A percentile compares a stretch with the other conserved stretches of the same genome.
These are phyloP conservation scores for Scelioninae gen. 1 DNA, from an alignment of 2,888 invertebrate genomes.

Conservation along the genomic window DNA sequence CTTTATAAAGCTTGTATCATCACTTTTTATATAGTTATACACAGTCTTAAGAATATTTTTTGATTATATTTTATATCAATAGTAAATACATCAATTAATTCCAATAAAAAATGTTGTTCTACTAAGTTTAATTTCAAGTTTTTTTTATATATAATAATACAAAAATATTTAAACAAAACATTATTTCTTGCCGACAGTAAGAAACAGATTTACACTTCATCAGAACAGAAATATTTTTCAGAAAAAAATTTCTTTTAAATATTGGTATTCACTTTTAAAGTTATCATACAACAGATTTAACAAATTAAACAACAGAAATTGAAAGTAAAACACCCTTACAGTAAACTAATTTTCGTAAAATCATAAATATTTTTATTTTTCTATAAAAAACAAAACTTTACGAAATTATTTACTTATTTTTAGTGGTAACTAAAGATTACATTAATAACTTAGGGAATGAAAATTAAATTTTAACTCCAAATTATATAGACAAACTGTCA, in stretches of 20 bases:
- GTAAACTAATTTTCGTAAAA: constrained; percentile 3
- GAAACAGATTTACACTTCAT: too few species aligned
- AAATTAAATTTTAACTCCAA: neutral
- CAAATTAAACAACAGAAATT: neutral
- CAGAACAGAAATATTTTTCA: too few species aligned
- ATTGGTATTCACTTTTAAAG: neutral
- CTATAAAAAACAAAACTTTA: neutral
- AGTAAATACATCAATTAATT: too few species aligned
- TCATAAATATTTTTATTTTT: neutral
- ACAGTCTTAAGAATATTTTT: neutral
- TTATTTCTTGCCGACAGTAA: too few species aligned
- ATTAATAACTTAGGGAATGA: neutral
- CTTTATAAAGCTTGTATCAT: too few species aligned
- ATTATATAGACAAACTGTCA: neutral
- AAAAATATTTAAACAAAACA: neutral
- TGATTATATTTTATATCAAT: too few species aligned
- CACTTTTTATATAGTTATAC: neutral
- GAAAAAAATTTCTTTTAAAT: neutral
- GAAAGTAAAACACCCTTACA: neutral
- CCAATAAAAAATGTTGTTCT: too few species aligned
- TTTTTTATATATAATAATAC: too few species aligned
- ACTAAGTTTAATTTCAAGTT: too few species aligned
- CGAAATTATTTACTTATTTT: constrained; percentile 1
- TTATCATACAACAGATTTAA: neutral
- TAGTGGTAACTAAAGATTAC: neutral